Conservation (phyloP, 2,113 vertebrate genomes). For the Catharus bicknelli region DNA sequence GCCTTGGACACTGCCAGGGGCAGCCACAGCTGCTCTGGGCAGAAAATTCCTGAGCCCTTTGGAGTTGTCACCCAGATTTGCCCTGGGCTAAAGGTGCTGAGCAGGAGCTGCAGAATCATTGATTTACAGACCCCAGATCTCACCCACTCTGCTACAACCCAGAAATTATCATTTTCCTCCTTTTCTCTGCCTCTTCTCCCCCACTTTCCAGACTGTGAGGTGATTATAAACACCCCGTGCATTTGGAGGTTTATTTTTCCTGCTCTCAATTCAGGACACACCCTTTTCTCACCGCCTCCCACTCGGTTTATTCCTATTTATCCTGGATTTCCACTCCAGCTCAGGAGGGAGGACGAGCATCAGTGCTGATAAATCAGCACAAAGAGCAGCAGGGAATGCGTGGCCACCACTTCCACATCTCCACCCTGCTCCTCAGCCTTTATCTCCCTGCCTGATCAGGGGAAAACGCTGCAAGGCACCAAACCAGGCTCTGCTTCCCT, state of each 20-base stretch:
- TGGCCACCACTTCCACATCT: not conserved
- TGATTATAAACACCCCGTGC: not conserved
- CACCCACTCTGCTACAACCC: not conserved
- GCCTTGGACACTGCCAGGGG: not conserved
- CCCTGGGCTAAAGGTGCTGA: not conserved
- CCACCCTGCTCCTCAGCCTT: not conserved
- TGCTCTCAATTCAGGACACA: not conserved
- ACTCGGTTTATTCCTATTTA: not conserved
- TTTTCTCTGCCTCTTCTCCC: not conserved
- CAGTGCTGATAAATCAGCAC: not conserved
- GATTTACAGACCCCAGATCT: not conserved
- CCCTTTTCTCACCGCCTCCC: not conserved
- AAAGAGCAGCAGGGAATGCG: not conserved
- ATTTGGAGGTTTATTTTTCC: not conserved
- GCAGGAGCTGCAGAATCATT: not conserved
- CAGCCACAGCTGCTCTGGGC: not conserved
- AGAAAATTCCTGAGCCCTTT: not conserved
- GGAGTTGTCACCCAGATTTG: not conserved
- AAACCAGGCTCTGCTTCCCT: not conserved
- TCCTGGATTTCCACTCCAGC: not conserved
- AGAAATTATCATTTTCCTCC: not conserved
- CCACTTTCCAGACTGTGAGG: not conserved
- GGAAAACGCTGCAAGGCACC: not conserved
- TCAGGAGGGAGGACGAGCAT: not conserved
- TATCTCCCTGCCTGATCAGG: conserved; percentile 10